A percentile compares a stretch with the other conserved stretches of the same genome.
Evolutionary conservation across 2,888 invertebrate genomes (phyloP).

Genomic region (Formica aserva): DNA sequence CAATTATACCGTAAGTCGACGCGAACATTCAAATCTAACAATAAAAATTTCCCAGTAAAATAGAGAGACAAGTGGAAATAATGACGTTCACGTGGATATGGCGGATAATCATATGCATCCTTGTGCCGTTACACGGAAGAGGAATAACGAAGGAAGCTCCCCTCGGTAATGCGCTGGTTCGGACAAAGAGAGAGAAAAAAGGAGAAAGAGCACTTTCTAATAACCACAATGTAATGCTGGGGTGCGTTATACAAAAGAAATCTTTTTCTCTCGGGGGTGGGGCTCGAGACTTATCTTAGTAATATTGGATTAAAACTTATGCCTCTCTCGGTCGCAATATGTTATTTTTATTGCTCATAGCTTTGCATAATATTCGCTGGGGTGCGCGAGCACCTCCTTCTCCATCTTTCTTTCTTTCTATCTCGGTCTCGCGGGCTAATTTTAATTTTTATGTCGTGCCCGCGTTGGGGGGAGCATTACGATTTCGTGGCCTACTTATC

Average conservation of each 20-base stretch:
- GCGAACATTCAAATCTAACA: slow-evolving; percentile 31
- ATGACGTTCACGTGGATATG: slow-evolving; percentile 28
- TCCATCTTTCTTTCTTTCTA: slow-evolving; percentile 8
- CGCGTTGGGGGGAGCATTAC: slow-evolving; percentile 78
- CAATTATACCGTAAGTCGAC: slow-evolving; percentile 23
- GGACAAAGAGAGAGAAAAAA: slow-evolving; percentile 44
- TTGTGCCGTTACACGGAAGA: slow-evolving; percentile 45
- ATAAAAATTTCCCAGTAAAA: slow-evolving; percentile 35
- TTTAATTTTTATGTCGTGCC: slow-evolving; percentile 84
- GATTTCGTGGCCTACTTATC: slow-evolving; percentile 81
- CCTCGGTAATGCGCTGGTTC: slow-evolving; percentile 51
- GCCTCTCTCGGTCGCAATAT: slow-evolving; percentile 85
- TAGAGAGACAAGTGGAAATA: slow-evolving; percentile 48
- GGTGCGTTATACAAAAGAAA: slow-evolving; percentile 85
- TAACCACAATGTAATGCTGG: slow-evolving; percentile 85
- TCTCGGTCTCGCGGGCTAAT: slow-evolving; percentile 79
- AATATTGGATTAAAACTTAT: slow-evolving; percentile 86
- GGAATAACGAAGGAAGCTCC: slow-evolving; percentile 58
- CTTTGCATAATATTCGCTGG: slow-evolving; percentile 85
- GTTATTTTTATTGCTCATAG: slow-evolving; percentile 86
- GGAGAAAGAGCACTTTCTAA: slow-evolving; percentile 83
- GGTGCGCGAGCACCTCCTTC: slow-evolving; percentile 51
- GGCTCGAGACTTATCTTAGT: slow-evolving; percentile 84
- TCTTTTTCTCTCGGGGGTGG: slow-evolving; percentile 76
- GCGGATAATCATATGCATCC: slow-evolving; percentile 48